These are phyloP conservation scores for Lagorchestes hirsutus DNA, from an alignment of 2,797 vertebrate genomes.

Conservation along the genomic window DNA sequence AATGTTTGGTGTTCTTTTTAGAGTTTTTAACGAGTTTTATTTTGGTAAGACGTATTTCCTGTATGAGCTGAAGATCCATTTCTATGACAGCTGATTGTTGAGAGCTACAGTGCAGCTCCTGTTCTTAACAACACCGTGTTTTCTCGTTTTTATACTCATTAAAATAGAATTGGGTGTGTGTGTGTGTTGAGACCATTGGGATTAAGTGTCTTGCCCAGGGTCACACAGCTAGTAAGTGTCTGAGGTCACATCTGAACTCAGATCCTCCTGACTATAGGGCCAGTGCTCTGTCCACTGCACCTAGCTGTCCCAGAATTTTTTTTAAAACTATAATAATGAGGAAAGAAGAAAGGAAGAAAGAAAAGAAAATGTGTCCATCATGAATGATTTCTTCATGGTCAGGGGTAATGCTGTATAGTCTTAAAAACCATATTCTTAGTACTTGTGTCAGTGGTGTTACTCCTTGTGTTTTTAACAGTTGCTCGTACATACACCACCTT, in stretches of 20 bases:
- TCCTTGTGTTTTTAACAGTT: constrained; percentile 16
- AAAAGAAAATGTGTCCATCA: not conserved
- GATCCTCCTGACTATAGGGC: too few species aligned
- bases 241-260: too few species aligned
- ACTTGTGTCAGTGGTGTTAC: not conserved
- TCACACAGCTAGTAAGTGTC: too few species aligned
- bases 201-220: too few species aligned
- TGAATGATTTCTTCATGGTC: not conserved
- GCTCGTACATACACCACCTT: not conserved
- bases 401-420: not conserved
- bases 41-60: not conserved
- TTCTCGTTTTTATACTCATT: constrained; percentile 44
- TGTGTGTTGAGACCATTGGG: too few species aligned
- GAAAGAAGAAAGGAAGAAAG: too few species aligned
- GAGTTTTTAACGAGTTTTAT: not conserved
- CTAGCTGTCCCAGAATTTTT: too few species aligned
- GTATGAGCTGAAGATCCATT: not conserved
- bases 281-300: too few species aligned
- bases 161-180: not conserved
- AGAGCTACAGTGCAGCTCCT: not conserved
- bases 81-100: not conserved
- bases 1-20: not conserved
- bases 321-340: too few species aligned
- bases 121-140: not conserved
- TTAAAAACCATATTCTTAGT: constrained; percentile 33